Evolutionary conservation across 2,113 vertebrate species (phyloP).

Genomic region (Daboia siamensis): DNA sequence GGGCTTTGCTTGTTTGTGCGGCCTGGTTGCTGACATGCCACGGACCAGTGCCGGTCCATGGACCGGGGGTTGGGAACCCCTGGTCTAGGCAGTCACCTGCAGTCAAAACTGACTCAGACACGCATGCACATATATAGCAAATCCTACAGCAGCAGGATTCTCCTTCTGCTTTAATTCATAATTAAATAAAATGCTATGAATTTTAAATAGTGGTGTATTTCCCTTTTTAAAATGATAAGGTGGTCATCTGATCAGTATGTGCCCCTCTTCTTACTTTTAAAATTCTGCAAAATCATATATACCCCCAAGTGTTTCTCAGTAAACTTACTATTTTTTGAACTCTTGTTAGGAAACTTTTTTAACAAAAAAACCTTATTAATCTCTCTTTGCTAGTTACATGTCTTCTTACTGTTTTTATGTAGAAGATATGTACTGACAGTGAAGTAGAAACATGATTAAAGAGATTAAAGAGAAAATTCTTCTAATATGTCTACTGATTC

Average conservation of each 20-base stretch:
- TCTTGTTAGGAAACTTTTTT: not conserved
- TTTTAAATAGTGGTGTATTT: not conserved
- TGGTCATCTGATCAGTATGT: not conserved
- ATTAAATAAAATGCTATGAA: not conserved
- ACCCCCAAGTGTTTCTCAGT: not conserved
- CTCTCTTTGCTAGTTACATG: not conserved
- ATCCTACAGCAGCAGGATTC: not conserved
- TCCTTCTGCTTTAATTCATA: not conserved
- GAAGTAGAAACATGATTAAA: fast-evolving
- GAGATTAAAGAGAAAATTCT: fast-evolving
- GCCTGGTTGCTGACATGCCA: too few relatives aligned
- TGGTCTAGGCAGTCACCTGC: not conserved
- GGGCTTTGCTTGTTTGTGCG: too few relatives aligned
- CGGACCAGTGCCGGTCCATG: too few relatives aligned
- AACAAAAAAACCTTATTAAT: not conserved
- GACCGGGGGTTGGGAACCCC: too few relatives aligned
- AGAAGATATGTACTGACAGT: not conserved
- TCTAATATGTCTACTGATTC: fast-evolving
- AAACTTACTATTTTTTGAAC: not conserved
- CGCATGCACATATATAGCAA: not conserved
- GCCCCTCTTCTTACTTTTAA: not conserved
- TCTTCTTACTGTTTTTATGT: not conserved
- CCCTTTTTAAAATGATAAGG: not conserved
- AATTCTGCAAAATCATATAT: not conserved
- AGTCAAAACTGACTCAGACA: not conserved